Percentiles rank a stretch among this genome's conserved stretches.
Evolutionary conservation across 1,140 invertebrate species (phyloP).

Genomic region (Plectus sambesii): DNA sequence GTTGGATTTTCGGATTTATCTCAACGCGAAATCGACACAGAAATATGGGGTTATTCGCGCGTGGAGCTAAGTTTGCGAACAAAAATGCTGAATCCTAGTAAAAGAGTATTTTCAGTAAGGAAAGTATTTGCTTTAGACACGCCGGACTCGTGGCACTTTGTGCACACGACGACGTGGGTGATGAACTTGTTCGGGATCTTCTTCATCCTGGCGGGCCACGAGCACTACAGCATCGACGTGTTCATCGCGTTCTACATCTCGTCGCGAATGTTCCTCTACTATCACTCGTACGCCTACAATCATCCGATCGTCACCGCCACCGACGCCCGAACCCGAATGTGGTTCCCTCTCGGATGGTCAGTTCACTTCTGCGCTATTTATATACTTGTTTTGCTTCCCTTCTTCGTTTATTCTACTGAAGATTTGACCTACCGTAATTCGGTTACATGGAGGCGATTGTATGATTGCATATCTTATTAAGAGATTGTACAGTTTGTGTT

Average conservation of each 20-base stretch:
- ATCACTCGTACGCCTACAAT: constrained; percentile 52
- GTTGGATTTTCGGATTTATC: no score
- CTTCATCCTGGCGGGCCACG: constrained; percentile 94
- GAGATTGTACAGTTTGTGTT: no score
- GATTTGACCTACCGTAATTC: no score
- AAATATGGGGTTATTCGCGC: no score
- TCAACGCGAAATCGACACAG: no score
- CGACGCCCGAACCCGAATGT: constrained; percentile 46
- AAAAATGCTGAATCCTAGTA: no score
- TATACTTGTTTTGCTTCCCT: neutral
- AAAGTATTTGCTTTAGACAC: no score
- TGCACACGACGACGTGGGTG: constrained; percentile 91
- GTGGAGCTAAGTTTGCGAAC: no score
- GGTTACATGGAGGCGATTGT: no score
- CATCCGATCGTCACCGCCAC: constrained; percentile 45
- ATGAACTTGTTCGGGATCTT: constrained; percentile 98
- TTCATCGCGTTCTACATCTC: constrained; percentile 58
- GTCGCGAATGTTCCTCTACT: constrained; percentile 51
- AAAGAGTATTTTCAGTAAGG: no score
- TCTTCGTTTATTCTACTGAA: constrained; percentile 2
- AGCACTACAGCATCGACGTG: constrained; percentile 98
- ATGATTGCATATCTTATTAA: no score
- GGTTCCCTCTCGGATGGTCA: constrained; percentile 48
- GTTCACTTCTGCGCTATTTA: constrained; percentile 11
- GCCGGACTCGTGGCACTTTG: constrained; percentile 71